These are phyloP conservation scores for Sinelater perroti DNA, from an alignment of 2,888 invertebrate genomes.

Conservation along the genomic window DNA sequence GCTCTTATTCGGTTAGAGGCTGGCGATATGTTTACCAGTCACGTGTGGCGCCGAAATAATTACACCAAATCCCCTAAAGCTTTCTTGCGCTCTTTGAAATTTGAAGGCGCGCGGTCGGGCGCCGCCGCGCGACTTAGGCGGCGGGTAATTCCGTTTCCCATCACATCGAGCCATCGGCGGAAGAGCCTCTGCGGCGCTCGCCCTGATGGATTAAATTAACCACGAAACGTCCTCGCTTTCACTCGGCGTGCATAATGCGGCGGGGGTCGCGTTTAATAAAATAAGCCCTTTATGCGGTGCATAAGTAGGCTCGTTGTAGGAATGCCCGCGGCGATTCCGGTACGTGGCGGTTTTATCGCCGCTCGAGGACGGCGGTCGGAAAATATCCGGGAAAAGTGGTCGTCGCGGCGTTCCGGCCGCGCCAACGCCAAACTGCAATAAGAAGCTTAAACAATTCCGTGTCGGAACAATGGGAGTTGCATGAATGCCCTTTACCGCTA, in stretches of 20 bases:
- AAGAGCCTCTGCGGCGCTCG: constrained; percentile 9
- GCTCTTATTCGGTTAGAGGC: constrained; percentile 27
- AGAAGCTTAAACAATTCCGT: constrained; percentile 22
- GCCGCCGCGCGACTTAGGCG: not conserved
- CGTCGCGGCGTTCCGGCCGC: constrained; percentile 9
- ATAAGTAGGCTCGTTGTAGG: constrained; percentile 2
- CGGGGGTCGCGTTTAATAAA: constrained; percentile 39
- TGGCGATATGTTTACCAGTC: constrained; percentile 28
- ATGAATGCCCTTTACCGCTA: constrained; percentile 24
- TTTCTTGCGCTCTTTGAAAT: constrained; percentile 5
- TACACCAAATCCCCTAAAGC: constrained; percentile 2
- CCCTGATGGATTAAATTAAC: constrained; percentile 25
- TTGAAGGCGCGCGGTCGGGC: not conserved
- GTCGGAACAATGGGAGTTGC: constrained; percentile 26
- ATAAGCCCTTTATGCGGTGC: constrained; percentile 26
- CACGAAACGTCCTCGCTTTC: constrained; percentile 19
- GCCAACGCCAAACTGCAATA: constrained; percentile 15
- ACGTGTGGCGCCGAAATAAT: constrained; percentile 18
- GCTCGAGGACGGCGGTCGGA: constrained; percentile 1
- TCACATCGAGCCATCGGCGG: not conserved
- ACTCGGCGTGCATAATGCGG: constrained; percentile 15
- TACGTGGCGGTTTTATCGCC: constrained; percentile 4
- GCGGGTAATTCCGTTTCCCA: constrained; percentile 18
- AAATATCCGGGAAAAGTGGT: constrained; percentile 10
- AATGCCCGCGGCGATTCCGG: constrained; percentile 9